Conservation (phyloP, 1,140 invertebrate species). For the Bombus ignitus region DNA sequence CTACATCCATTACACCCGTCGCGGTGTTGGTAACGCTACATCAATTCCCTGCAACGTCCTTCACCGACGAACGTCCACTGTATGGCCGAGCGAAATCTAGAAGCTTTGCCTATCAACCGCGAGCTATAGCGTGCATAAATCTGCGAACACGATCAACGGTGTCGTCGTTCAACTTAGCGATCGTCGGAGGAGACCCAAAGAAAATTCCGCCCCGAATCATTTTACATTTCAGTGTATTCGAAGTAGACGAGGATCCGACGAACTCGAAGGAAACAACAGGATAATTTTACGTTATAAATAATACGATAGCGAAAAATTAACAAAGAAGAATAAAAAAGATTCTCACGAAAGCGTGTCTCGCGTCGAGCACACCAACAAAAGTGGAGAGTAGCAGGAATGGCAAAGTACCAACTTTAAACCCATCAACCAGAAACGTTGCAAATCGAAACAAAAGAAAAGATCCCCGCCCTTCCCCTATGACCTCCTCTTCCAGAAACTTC, state of each 20-base stretch:
- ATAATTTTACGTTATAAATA: too few relatives aligned
- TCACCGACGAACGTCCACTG: conserved; percentile 10
- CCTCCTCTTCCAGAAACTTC: not conserved
- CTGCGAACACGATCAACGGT: not conserved
- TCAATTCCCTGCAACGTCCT: conserved; percentile 48
- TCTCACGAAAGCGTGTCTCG: not conserved
- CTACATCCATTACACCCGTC: conserved; percentile 48
- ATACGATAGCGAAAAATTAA: too few relatives aligned
- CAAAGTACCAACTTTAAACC: not conserved
- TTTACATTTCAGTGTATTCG: too few relatives aligned
- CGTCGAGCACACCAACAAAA: not conserved
- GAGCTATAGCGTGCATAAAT: conserved; percentile 23
- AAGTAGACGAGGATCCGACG: too few relatives aligned
- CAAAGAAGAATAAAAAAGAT: too few relatives aligned
- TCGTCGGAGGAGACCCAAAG: not conserved
- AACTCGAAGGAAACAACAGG: too few relatives aligned
- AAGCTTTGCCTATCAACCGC: conserved; percentile 39
- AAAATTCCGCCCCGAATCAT: too few relatives aligned
- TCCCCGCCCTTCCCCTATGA: not conserved
- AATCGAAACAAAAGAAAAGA: not conserved
- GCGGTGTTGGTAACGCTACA: conserved; percentile 52
- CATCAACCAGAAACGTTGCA: not conserved
- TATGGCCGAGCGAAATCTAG: conserved; percentile 10
- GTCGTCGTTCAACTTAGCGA: not conserved
- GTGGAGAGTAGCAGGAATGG: not conserved